Conservation (phyloP, 2,797 vertebrate genomes). For the Sitta carolinensis region DNA sequence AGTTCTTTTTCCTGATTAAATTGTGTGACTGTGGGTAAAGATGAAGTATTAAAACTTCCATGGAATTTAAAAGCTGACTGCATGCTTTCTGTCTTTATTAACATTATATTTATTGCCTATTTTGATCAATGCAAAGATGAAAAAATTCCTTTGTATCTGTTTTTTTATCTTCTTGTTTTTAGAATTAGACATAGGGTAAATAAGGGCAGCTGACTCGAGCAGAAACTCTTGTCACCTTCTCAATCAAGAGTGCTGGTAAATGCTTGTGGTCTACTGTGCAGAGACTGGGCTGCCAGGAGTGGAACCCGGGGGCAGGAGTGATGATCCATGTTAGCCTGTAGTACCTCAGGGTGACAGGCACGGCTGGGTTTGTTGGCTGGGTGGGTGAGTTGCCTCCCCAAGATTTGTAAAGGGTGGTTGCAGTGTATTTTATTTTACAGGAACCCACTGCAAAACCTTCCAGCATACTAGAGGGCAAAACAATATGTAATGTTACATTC, state of each 20-base stretch:
- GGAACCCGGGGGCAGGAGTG: background rate
- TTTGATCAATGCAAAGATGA: background rate
- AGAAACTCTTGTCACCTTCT: background rate
- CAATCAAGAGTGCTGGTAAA: background rate
- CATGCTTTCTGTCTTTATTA: background rate
- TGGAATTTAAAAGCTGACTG: background rate
- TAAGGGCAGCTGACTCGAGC: background rate
- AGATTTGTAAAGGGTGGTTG: background rate
- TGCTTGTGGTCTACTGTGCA: background rate
- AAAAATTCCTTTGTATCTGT: background rate
- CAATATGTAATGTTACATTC: background rate
- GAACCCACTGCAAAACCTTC: background rate
- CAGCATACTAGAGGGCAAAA: background rate
- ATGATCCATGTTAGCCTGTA: background rate
- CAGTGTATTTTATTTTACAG: fast-evolving
- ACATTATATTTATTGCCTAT: background rate
- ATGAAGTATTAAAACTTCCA: background rate
- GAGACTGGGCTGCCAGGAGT: background rate
- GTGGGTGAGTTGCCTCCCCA: fast-evolving
- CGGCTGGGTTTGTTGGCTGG: background rate
- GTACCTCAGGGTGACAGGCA: background rate
- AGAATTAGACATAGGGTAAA: background rate
- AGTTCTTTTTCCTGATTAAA: background rate
- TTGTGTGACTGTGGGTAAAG: background rate
- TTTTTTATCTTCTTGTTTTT: background rate